Evolutionary conservation across 30 jellyfish, hydroid and myxozoan genomes (phyloP).

Genomic region (Turritopsis rubra): DNA sequence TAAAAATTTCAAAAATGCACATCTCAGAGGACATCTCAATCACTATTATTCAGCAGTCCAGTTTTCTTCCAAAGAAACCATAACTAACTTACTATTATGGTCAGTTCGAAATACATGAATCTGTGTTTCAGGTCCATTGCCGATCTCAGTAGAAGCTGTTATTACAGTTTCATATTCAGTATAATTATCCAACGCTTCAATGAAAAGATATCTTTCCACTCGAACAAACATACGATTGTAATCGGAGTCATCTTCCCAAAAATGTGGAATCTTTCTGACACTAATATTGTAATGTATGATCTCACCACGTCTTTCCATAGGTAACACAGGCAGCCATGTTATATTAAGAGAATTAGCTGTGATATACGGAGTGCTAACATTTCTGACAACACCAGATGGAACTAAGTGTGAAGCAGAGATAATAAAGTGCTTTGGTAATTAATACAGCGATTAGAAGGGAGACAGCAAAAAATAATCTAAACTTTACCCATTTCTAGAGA

Average conservation of each 20-base stretch:
- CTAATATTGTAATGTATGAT: neutral
- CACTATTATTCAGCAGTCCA: no score
- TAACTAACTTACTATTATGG: neutral
- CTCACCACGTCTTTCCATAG: constrained; percentile 13
- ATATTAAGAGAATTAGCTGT: neutral
- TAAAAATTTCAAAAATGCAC: no score
- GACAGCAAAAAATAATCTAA: neutral
- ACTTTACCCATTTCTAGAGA: constrained; percentile 3
- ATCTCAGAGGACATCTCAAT: no score
- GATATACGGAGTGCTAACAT: neutral
- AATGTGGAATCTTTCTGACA: neutral
- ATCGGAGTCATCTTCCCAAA: neutral
- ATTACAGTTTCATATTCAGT: neutral
- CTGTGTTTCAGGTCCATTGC: constrained; percentile 4
- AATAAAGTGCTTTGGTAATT: neutral
- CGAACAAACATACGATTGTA: neutral
- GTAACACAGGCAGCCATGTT: neutral
- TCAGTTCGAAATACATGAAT: neutral
- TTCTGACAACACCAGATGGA: constrained; percentile 2
- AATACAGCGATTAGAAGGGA: neutral
- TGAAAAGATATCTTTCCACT: neutral
- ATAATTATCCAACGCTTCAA: neutral
- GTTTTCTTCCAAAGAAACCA: neutral
- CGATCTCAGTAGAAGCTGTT: constrained; percentile 1
- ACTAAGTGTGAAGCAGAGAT: neutral